These are phyloP conservation scores for Delichon dasypus DNA, from an alignment of 2,797 vertebrate species.

Conservation along the genomic window DNA sequence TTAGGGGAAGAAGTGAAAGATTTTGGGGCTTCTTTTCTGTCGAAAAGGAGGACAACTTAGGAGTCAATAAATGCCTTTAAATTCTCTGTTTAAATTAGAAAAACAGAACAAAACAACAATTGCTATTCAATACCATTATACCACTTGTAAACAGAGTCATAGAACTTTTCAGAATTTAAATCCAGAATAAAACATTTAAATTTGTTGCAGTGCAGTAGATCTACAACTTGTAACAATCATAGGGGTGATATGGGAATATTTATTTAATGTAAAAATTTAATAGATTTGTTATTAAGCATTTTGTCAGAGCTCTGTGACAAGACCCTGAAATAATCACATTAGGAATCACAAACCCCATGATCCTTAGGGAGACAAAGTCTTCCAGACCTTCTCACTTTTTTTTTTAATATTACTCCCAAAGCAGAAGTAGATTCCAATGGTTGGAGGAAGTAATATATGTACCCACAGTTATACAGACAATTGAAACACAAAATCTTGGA, in stretches of 20 bases:
- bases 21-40: neutral
- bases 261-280: neutral
- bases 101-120: neutral
- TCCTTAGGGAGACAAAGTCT: neutral
- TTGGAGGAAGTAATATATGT: neutral
- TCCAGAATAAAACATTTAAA: neutral
- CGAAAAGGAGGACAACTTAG: neutral
- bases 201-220: neutral
- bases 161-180: neutral
- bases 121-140: neutral
- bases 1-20: neutral
- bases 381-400: neutral
- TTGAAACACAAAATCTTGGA: neutral
- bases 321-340: neutral
- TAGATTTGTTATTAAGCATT: neutral
- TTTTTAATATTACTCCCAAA: neutral
- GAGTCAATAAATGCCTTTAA: neutral
- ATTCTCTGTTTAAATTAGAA: neutral
- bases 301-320: neutral
- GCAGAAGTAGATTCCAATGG: neutral
- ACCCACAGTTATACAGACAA: neutral
- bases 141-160: neutral
- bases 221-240: neutral
- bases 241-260: neutral
- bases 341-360: neutral